Evolutionary conservation across 2,797 vertebrate genomes (phyloP), one percentile per base, ranked within the genome.

Genomic region (Aulostomus chinensis): DNA sequence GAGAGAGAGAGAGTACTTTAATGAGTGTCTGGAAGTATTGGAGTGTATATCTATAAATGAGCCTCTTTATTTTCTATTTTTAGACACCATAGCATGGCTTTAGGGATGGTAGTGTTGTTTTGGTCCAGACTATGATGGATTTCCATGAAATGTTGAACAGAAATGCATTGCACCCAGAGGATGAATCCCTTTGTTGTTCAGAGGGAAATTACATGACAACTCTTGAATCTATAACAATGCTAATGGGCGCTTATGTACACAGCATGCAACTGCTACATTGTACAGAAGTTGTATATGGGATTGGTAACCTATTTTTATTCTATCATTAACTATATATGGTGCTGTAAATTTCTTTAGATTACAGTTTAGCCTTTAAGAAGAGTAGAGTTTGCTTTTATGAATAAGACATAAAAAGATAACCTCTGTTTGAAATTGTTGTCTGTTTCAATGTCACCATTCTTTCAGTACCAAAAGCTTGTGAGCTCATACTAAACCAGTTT

Each of bases 11-110:
- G n/a, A 17, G 30, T 38, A 7, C 12, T n/a, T 28, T 2, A 8
- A 35, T 51, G 9, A 43, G 9, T 31, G 15, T 24, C 31, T 20
- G 31, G 14, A n/a, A n/a, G n/a, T n/a, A n/a, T n/a, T n/a, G n/a
- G n/a, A 25, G 20, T 51, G 35, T 46, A 13, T 47, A 39, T 20
- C 9, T 25, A 15, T 32, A 3, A 40, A 40, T 31, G 9, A 24
- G 18, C 3, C 13, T 25, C 32, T 40, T 34, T 26, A 3, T 18
- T 28, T 11, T 24, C 2, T 10, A 17, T n/a, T 42, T 3, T 18
- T 17, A 17, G 9, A 10, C 2, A 1, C 1, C 1, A 2, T 40
- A 2, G 7, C 1, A 2, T 40, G 2, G 7, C 5, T 40, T 1
- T 11, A 6, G 14, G 14, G 14, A 34, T 18, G 17, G 15, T 9